Percentiles rank a stretch among this genome's conserved stretches.
Conservation (phyloP, 2,113 vertebrate genomes). For the Amia ocellicauda region DNA sequence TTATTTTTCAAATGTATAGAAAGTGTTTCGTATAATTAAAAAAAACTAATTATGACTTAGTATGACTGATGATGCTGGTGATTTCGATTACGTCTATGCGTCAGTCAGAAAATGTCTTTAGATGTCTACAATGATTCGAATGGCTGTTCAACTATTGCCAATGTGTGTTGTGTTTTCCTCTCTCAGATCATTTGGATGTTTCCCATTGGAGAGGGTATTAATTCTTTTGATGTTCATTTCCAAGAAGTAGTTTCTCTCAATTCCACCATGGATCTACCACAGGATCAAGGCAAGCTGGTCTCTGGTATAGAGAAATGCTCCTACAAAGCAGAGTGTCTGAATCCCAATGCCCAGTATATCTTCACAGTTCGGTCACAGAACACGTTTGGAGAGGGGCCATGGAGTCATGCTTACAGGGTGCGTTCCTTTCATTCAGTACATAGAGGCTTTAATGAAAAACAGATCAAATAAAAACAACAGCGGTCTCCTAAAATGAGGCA, state of each 20-base stretch:
- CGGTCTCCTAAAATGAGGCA: too few relatives aligned
- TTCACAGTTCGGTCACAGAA: conserved; percentile 57
- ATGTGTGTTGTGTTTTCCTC: conserved; percentile 13
- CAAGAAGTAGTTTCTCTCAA: conserved; percentile 40
- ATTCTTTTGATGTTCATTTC: conserved; percentile 58
- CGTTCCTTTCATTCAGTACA: too few relatives aligned
- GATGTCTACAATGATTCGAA: too few relatives aligned
- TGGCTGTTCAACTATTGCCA: too few relatives aligned
- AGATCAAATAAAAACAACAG: too few relatives aligned
- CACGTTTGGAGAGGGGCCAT: conserved; percentile 39
- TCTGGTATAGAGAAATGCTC: conserved; percentile 50
- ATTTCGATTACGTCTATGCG: too few relatives aligned
- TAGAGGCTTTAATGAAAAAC: too few relatives aligned
- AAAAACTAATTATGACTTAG: too few relatives aligned
- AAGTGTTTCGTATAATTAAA: too few relatives aligned
- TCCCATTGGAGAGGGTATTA: conserved; percentile 44
- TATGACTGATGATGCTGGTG: too few relatives aligned
- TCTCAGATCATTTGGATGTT: conserved; percentile 57
- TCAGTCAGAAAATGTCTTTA: too few relatives aligned
- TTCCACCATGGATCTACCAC: conserved; percentile 36
- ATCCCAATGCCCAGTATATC: conserved; percentile 51
- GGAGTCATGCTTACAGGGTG: conserved; percentile 33
- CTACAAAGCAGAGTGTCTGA: conserved; percentile 48
- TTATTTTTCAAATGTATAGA: too few relatives aligned
- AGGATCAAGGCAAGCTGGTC: conserved; percentile 48